Conservation (phyloP, 2,888 invertebrate species). For the Venusia cambrica region DNA sequence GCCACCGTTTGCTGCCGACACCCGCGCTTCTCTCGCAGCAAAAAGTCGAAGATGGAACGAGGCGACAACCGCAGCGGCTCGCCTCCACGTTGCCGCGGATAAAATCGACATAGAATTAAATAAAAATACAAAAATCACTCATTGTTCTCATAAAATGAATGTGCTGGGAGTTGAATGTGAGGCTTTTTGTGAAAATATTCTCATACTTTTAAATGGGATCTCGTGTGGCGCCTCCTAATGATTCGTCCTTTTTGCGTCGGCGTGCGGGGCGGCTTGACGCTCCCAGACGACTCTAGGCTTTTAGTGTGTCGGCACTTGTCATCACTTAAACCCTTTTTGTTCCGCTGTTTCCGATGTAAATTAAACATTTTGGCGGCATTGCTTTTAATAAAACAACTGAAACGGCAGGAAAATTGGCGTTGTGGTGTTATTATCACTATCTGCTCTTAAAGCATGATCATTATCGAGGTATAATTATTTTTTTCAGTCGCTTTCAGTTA, state of each 20-base stretch:
- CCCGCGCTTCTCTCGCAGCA: constrained; percentile 65
- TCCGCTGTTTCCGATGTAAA: constrained; percentile 69
- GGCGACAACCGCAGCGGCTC: constrained; percentile 72
- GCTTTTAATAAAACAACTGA: constrained; percentile 44
- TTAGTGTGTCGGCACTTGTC: constrained; percentile 75
- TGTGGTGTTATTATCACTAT: too few species aligned
- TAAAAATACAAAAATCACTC: constrained; percentile 80
- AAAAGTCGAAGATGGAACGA: constrained; percentile 76
- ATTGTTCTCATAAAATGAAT: constrained; percentile 82
- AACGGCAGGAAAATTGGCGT: constrained; percentile 9
- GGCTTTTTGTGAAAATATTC: constrained; percentile 80
- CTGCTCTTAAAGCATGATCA: too few species aligned
- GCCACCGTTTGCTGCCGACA: constrained; percentile 64
- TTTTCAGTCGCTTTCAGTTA: too few species aligned
- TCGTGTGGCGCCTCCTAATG: constrained; percentile 81
- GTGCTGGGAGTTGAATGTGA: constrained; percentile 80
- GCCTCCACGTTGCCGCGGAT: constrained; percentile 71
- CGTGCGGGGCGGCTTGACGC: constrained; percentile 53
- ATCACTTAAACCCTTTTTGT: constrained; percentile 66
- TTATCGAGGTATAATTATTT: too few species aligned
- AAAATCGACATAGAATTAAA: constrained; percentile 81
- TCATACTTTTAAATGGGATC: constrained; percentile 80
- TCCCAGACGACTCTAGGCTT: constrained; percentile 65
- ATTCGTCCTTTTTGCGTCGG: constrained; percentile 77
- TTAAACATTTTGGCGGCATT: constrained; percentile 75